Evolutionary conservation across 2,888 invertebrate species (phyloP), one percentile per base, ranked within the genome.

Genomic region (Hoplodrina ambigua): DNA sequence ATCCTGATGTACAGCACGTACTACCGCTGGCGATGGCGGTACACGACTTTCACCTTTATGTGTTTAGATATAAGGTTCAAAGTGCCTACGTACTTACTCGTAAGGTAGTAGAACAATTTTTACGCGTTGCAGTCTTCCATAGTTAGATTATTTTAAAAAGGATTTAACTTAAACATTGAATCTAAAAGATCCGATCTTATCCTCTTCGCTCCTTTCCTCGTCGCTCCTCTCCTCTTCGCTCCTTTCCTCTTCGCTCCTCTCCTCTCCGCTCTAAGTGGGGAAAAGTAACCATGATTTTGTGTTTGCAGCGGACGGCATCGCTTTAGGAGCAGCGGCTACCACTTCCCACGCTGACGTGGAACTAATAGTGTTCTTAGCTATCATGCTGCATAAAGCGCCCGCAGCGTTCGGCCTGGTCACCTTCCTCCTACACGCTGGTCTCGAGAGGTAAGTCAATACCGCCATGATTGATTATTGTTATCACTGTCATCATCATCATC

Each of bases 321-420:
- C 99, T 0, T 93, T 99, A 19, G 99, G 99, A n/a, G 99, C 99
- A 1, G 99, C 99, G 0, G 99, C 99, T 0, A 99, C 99, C 0
- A 99, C 99, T 0, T 98, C 98, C 4, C 99, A 99, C 88, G 97
- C 98, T 0, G 99, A 99, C 88, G 99, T 99, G 0, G 99, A 99
- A 93, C 97, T 99, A 87, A 99, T 99, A 75, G 99, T 99, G 13
- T 99, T 99, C 93, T 91, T 99, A 44, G 99, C 99, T 5, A 99
- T 99, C 82, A 99, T 99, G 99, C 94, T 99, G 64, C 99, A 99
- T 89, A 99, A 99, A 96, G 99, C 99, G 0, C 99, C 99, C 0
- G 99, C 99, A 5, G 99, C 99, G 0, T 99, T 99, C 96, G 99
- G 99, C 0, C 96, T 99, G 19, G 99, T 99, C 52, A 99, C 99